Percentiles rank a stretch among this genome's conserved stretches.
Conservation (phyloP, 2,888 invertebrate species). For the Herminia tarsipennalis region DNA sequence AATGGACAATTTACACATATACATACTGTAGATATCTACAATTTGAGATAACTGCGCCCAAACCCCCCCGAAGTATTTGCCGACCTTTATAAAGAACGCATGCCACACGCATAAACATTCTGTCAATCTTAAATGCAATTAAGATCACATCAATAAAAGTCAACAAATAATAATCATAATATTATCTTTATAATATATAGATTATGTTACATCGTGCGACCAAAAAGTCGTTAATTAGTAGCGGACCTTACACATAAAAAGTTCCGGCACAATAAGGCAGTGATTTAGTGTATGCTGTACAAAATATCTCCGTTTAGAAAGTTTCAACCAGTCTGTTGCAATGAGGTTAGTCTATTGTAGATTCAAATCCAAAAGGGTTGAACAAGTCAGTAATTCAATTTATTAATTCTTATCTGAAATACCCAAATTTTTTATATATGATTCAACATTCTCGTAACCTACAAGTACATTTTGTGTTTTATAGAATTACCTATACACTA, state of each 20-base stretch:
- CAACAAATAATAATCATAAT: constrained; percentile 45
- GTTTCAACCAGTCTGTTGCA: constrained; percentile 82
- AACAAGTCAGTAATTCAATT: constrained; percentile 78
- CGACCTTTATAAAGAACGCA: constrained; percentile 41
- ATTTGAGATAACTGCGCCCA: constrained; percentile 31
- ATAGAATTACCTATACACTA: constrained; percentile 82
- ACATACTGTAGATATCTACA: constrained; percentile 36
- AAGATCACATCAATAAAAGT: constrained; percentile 42
- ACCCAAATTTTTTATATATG: constrained; percentile 76
- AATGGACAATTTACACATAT: constrained; percentile 33
- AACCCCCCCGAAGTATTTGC: constrained; percentile 33
- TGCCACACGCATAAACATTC: constrained; percentile 34
- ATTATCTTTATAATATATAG: constrained; percentile 35
- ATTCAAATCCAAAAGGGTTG: constrained; percentile 85
- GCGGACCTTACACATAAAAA: constrained; percentile 61
- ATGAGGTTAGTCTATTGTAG: constrained; percentile 83
- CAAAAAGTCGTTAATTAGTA: constrained; percentile 54
- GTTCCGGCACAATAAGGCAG: constrained; percentile 84
- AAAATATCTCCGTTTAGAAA: constrained; percentile 82
- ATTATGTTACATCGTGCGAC: constrained; percentile 43
- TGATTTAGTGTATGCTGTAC: constrained; percentile 83
- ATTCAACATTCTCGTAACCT: constrained; percentile 83
- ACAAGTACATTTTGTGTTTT: constrained; percentile 82
- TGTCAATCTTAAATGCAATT: constrained; percentile 42
- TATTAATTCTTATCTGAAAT: constrained; percentile 81